Base-by-base conservation (phyloP, 1,140 invertebrate species). In the Plectus sambesii region DNA sequence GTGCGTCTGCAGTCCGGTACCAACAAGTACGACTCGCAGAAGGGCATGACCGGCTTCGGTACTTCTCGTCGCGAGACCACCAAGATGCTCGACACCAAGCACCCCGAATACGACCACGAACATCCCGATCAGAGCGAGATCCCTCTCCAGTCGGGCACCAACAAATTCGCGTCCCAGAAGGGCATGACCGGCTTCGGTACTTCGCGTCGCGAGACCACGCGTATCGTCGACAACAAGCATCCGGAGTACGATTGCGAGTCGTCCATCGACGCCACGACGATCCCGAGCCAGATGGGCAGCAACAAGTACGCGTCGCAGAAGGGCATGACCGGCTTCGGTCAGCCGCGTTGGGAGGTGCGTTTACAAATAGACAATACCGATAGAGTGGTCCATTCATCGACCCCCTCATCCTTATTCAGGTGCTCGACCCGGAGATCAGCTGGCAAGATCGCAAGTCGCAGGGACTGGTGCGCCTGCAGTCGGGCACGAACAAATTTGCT, bases 361-460 rank as follows among this genome's bases (percentile, higher is more conserved):
- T n/a, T n/a, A n/a, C n/a, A n/a, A n/a, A n/a, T n/a, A n/a, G n/a
- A n/a, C n/a, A n/a, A n/a, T n/a, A n/a, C n/a, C n/a, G 12, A n/a
- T 47, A 22, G 9, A 29, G n/a, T 26, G 51, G 25, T 15, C 15
- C 45, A 46, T 1, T 43, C 22, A 17, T 8, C 12, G 12, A 5
- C 6, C 5, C 38, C 45, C 8, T 46, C 17, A 46, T 33, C 15
- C 35, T 17, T 1, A n/a, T 53, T 57, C 41, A 61, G 53, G 65
- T 66, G 24, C 50, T 69, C n/a, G 63, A 67, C 43, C 66, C 66
- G 27, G 59, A 55, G 3, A 69, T 67, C 59, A 49, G 42, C 17
- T 69, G 66, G 56, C 64, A 67, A 41, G 68, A 69, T 48, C 61
- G 66, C 38, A 68, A 69, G 39, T 69, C 66, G 17, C 64, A 67